Base-by-base conservation (phyloP, 2,113 vertebrate genomes). In the Amphiprion ocellaris region DNA sequence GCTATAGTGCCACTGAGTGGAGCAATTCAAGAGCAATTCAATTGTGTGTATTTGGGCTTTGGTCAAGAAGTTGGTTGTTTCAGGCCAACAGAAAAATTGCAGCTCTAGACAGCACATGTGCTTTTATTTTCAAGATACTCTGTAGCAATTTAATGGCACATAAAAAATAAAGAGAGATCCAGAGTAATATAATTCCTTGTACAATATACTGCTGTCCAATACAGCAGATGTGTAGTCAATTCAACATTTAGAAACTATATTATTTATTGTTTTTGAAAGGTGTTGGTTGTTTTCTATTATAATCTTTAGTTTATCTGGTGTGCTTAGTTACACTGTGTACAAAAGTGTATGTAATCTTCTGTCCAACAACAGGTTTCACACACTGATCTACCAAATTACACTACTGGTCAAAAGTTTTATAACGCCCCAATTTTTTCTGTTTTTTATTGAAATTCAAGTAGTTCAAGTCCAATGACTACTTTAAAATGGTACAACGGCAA, bases 41-140 rank as follows among this genome's bases (percentile, higher is more conserved):
- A 21, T 77, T 80, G 62, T 49, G 53, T 78, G 65, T 56, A 77
- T 74, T 66, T 60, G 61, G 53, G 64, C 46, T 76, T 61, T 79
- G 68, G 73, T 81, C 69, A 81, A 81, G 60, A 81, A 74, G 55
- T 2, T 65, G 56, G 12, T 2, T 53, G 39, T 39, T 61, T 24
- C 6, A 19, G 52, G 65, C 50, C 50, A 24, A 44, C 30, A 54
- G 0, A 84, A 67, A n/a, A 28, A 59, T 9, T 68, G 56, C 33
- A 39, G 16, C 19, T 68, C 17, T 39, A 68, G 16, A 67, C n/a
- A 73, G 23, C 14, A 24, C 0, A 4, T 26, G 54, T 24, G 26
- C 19, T n/a, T 63, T 65, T 26, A 30, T 49, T 79, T 64, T 65
- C 30, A 59, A 8, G 11, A 19, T 30, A 24, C 21, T 54, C n/a